Conservation (phyloP, 1,140 invertebrate species). For the Drosophila rhopaloa region DNA sequence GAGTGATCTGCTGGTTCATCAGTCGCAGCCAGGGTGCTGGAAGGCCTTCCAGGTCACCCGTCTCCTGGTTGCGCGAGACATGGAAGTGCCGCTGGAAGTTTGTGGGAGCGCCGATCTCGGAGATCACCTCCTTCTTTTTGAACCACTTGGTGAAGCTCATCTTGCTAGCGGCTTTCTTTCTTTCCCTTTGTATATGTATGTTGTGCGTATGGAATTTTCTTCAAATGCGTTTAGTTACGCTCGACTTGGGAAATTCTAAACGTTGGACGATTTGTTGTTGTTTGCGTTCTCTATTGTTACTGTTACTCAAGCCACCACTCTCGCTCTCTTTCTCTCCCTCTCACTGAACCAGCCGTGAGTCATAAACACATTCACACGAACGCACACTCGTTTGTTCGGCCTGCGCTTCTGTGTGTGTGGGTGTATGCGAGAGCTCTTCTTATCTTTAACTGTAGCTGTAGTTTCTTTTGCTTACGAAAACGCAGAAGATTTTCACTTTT, state of each 20-base stretch:
- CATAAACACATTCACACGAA: constrained; percentile 67
- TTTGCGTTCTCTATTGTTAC: constrained; percentile 58
- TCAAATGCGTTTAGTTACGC: constrained; percentile 72
- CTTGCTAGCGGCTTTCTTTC: constrained; percentile 22
- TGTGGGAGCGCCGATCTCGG: constrained; percentile 90
- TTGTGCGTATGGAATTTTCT: constrained; percentile 53
- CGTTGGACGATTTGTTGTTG: constrained; percentile 60
- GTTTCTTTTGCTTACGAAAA: constrained; percentile 60
- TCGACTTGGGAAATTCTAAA: constrained; percentile 72
- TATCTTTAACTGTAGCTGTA: constrained; percentile 71
- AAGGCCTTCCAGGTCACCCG: constrained; percentile 91
- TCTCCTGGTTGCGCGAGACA: constrained; percentile 91
- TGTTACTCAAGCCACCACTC: constrained; percentile 60
- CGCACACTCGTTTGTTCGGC: constrained; percentile 42
- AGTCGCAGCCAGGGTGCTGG: constrained; percentile 91
- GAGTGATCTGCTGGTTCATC: constrained; percentile 94
- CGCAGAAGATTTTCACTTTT: constrained; percentile 76
- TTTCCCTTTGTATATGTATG: constrained; percentile 2
- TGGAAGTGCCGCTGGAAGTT: constrained; percentile 93
- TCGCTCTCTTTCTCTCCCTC: constrained; percentile 40
- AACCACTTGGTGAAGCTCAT: constrained; percentile 78
- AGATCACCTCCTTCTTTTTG: constrained; percentile 82
- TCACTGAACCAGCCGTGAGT: constrained; percentile 74
- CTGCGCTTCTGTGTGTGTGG: constrained; percentile 24
- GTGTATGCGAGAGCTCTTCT: constrained; percentile 62